A percentile compares a stretch with the other conserved stretches of the same genome.
These are phyloP conservation scores for Thermophis baileyi DNA, from an alignment of 2,113 vertebrate species.

Conservation along the genomic window DNA sequence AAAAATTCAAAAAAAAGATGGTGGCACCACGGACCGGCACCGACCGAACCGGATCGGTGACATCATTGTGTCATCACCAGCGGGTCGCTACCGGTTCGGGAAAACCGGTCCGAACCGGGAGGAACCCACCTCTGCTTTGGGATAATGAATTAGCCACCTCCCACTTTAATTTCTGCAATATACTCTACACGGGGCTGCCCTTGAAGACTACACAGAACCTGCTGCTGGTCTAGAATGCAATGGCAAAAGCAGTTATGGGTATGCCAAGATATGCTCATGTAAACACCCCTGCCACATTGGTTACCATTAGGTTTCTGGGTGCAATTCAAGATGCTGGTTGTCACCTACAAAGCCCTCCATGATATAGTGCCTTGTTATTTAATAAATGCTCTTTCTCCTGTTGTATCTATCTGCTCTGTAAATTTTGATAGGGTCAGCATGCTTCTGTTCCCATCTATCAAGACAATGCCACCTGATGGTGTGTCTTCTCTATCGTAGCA, in stretches of 20 bases:
- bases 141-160: background rate
- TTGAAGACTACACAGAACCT: background rate
- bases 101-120: too few relatives aligned
- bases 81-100: too few relatives aligned
- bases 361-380: background rate
- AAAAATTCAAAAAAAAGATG: too few relatives aligned
- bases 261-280: background rate
- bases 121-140: too few relatives aligned
- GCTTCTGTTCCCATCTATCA: background rate
- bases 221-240: background rate
- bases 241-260: background rate
- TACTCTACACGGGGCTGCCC: background rate
- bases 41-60: too few relatives aligned
- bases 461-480: background rate
- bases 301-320: background rate
- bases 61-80: too few relatives aligned
- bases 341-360: background rate
- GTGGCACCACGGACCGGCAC: too few relatives aligned
- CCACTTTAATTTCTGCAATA: background rate
- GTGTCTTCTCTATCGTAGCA: background rate
- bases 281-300: background rate
- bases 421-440: background rate
- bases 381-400: background rate
- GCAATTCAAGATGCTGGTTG: background rate
- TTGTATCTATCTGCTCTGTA: background rate